These are phyloP conservation scores for Neolamprologus sp. DNA, from an alignment of 2,113 vertebrate genomes.

Conservation along the genomic window DNA sequence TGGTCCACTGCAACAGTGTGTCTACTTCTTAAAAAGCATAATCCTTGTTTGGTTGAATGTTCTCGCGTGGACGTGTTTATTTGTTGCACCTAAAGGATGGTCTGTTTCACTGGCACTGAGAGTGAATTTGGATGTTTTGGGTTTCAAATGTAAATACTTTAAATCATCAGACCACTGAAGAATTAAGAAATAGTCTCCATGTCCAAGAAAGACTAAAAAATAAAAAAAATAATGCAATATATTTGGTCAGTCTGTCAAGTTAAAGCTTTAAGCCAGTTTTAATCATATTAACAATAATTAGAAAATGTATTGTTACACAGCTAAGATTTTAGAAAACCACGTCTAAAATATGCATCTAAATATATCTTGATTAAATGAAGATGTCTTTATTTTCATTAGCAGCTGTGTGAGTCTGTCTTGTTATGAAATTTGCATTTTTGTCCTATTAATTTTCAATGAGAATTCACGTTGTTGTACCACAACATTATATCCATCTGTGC, in stretches of 20 bases:
- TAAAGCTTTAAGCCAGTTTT: not conserved
- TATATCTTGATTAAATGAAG: not conserved
- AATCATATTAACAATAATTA: not conserved
- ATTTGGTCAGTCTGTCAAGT: not conserved
- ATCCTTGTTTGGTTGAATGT: not conserved
- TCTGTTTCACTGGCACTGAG: not conserved
- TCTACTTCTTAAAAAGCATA: not conserved
- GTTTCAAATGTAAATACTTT: not conserved
- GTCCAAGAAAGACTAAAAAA: not conserved
- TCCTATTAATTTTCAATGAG: fast-evolving
- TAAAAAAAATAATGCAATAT: not conserved
- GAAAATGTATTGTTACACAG: not conserved
- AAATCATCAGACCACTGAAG: not conserved
- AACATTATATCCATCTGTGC: not conserved
- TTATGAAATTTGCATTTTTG: not conserved
- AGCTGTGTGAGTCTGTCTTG: not conserved
- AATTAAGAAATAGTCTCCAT: not conserved
- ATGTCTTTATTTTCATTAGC: not conserved
- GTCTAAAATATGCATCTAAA: not conserved
- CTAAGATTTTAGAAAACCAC: not conserved
- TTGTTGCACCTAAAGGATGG: not conserved
- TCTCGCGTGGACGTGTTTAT: not conserved
- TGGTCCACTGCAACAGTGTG: fast-evolving
- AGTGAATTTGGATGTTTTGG: not conserved
- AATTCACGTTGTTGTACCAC: not conserved